Conservation (phyloP, 2,113 vertebrate genomes). For the Eurypyga helias region DNA sequence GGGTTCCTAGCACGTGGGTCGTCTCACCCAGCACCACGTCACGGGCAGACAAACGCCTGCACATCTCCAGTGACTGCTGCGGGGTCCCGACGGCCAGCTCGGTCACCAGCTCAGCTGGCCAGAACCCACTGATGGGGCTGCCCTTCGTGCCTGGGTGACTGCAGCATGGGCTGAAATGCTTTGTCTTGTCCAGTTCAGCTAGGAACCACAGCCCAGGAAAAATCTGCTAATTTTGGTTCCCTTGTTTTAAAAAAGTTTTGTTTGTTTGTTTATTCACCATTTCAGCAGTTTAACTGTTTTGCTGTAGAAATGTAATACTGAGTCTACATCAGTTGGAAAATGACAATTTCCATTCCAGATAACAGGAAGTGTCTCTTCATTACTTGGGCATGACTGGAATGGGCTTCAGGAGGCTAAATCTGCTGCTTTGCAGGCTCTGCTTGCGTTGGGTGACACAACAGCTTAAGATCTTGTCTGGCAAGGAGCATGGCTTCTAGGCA, state of each 20-base stretch:
- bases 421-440: background rate
- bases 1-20: background rate
- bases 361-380: background rate
- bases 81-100: background rate
- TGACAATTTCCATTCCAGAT: background rate
- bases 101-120: background rate
- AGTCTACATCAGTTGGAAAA: background rate
- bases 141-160: fast-evolving
- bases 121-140: background rate
- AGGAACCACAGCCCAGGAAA: background rate
- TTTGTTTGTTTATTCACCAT: background rate
- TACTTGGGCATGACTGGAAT: background rate
- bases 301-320: background rate
- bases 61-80: fast-evolving
- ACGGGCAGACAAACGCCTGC: fast-evolving
- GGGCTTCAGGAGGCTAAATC: background rate
- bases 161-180: background rate
- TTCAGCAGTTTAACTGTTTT: background rate
- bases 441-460: background rate
- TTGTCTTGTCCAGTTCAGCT: background rate
- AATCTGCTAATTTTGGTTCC: background rate
- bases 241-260: background rate
- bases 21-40: background rate
- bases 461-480: background rate
- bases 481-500: background rate